phyloP scores from a whole-genome alignment of 2,113 vertebrate genomes.

The Euleptes europaea region DNA sequence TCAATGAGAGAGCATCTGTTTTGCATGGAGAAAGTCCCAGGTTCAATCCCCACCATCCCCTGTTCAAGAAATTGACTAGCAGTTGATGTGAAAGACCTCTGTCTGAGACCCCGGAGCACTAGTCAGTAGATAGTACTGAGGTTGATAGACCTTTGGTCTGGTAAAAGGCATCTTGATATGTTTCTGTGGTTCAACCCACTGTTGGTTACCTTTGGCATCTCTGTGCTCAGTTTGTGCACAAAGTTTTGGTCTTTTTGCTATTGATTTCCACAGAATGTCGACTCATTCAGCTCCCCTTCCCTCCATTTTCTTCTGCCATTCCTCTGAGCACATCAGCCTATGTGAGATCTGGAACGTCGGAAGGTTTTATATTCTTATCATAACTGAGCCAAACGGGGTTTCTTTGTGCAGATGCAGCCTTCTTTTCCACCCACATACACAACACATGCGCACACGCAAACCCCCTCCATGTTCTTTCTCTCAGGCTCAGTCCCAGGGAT shows the following conservation, averaged over 20 bases:
- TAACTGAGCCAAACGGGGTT: background rate
- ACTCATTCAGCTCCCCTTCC: background rate
- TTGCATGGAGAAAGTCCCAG: no score
- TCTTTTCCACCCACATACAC: background rate
- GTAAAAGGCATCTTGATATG: no score
- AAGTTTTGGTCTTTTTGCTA: background rate
- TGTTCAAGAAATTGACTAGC: no score
- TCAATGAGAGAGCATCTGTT: no score
- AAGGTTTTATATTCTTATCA: background rate
- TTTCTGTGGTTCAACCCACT: background rate
- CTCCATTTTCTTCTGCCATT: background rate
- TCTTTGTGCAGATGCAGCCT: background rate
- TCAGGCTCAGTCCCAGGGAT: conserved; percentile 94
- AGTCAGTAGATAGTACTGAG: no score
- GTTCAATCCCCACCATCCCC: no score
- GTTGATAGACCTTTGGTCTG: no score
- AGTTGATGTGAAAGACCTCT: no score
- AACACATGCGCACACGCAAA: background rate
- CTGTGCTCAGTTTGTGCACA: background rate
- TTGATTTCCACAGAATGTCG: background rate
- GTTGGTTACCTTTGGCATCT: background rate
- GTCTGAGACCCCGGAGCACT: no score
- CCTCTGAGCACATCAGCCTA: background rate
- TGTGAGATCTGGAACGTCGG: background rate
- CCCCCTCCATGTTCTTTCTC: conserved; percentile 8